A percentile compares a stretch with the other conserved stretches of the same genome.
Conservation (phyloP, 1,140 invertebrate species). For the Drosophila novamexicana region DNA sequence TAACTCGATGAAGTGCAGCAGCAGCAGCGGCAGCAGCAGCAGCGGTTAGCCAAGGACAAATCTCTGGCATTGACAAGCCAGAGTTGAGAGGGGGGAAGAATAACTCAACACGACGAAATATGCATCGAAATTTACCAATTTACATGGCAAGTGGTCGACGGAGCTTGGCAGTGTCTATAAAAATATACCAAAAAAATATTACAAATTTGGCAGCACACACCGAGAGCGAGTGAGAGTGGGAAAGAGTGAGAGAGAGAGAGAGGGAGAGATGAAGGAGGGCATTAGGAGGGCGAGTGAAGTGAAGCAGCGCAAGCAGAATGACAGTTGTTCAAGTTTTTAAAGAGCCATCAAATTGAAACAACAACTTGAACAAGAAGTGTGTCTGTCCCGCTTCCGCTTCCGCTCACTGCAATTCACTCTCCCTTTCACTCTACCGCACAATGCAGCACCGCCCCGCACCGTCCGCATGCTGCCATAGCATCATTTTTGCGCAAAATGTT, state of each 20-base stretch:
- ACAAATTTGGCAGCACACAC: not conserved
- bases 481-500: constrained; percentile 42
- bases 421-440: not conserved
- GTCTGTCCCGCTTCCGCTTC: constrained; percentile 3
- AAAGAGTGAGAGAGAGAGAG: not conserved
- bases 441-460: no score
- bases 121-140: constrained; percentile 72
- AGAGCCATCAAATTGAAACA: constrained; percentile 58
- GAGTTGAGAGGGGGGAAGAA: constrained; percentile 15
- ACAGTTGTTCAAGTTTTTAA: constrained; percentile 53
- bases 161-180: constrained; percentile 4
- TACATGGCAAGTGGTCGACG: constrained; percentile 46
- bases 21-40: not conserved
- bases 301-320: constrained; percentile 3
- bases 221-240: not conserved
- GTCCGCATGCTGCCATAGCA: constrained; percentile 1
- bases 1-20: constrained; percentile 64
- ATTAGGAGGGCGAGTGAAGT: not conserved
- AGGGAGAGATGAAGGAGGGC: not conserved
- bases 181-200: constrained; percentile 33
- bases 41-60: constrained; percentile 8
- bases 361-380: constrained; percentile 43
- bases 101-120: constrained; percentile 63
- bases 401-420: not conserved
- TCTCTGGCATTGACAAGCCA: not conserved